These are phyloP conservation scores for Drosophila chauvacae DNA, from an alignment of 1,140 invertebrate genomes.

Conservation along the genomic window DNA sequence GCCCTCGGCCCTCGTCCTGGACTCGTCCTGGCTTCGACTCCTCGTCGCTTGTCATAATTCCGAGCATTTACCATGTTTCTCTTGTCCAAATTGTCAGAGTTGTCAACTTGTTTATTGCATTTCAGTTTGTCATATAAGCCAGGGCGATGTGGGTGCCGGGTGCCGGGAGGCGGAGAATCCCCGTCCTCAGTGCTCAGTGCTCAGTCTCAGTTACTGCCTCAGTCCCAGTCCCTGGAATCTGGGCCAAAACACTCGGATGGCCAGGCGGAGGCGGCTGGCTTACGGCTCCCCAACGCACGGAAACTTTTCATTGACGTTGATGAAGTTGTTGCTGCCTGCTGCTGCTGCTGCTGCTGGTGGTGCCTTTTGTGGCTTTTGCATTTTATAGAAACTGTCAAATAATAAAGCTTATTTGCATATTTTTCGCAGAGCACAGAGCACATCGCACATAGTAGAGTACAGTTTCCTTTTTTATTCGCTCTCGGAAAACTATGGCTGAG, in stretches of 20 bases:
- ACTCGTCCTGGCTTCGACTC: constrained; percentile 40
- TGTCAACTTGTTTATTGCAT: constrained; percentile 76
- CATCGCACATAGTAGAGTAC: neutral
- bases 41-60: constrained; percentile 66
- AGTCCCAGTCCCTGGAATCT: neutral
- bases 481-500: constrained; percentile 22
- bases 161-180: neutral
- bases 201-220: too few species aligned
- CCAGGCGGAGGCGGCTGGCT: constrained; percentile 25
- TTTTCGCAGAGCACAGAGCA: constrained; percentile 25
- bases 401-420: constrained; percentile 67
- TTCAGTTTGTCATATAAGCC: constrained; percentile 64
- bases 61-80: constrained; percentile 72
- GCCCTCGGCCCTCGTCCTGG: neutral
- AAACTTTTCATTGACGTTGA: constrained; percentile 65
- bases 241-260: constrained; percentile 36
- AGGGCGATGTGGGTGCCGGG: constrained; percentile 22
- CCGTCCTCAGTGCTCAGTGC: too few species aligned
- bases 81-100: constrained; percentile 74
- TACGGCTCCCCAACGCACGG: constrained; percentile 15
- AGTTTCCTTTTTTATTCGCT: constrained; percentile 6
- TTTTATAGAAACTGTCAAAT: constrained; percentile 69
- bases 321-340: constrained; percentile 52
- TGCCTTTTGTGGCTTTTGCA: constrained; percentile 65
- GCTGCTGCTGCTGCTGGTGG: constrained; percentile 19